phyloP scores from a whole-genome alignment of 2,888 invertebrate genomes.

The Polylopha cassiicola region DNA sequence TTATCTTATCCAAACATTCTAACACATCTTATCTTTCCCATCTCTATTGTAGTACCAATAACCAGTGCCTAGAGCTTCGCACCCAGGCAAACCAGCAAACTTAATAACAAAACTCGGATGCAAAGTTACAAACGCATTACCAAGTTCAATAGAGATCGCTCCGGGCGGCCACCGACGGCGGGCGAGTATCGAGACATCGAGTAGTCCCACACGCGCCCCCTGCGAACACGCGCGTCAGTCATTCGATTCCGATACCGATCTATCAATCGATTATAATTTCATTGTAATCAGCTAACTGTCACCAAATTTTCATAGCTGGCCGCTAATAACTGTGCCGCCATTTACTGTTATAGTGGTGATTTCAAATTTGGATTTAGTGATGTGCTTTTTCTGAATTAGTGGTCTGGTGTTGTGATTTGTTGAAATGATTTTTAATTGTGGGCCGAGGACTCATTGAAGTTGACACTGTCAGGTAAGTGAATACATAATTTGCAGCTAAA shows the following conservation, averaged over 20 bases:
- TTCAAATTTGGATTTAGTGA: conserved; percentile 6
- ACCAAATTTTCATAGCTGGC: too few relatives aligned
- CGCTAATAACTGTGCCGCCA: too few relatives aligned
- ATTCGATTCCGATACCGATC: conserved; percentile 34
- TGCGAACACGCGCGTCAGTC: conserved; percentile 55
- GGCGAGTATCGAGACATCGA: conserved; percentile 40
- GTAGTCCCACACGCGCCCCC: conserved; percentile 61
- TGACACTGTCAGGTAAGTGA: conserved; percentile 14
- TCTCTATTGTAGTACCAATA: too few relatives aligned
- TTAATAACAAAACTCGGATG: conserved; percentile 8
- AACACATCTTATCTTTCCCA: too few relatives aligned
- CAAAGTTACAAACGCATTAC: conserved; percentile 40
- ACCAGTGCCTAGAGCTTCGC: too few relatives aligned
- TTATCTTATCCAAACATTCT: too few relatives aligned
- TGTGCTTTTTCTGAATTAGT: conserved; percentile 8
- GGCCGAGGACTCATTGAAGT: conserved; percentile 4
- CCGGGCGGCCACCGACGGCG: conserved; percentile 39
- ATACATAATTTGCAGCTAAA: neutral
- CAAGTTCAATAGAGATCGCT: conserved; percentile 64
- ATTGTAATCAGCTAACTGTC: conserved; percentile 2
- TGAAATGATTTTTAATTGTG: conserved; percentile 12
- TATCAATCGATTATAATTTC: conserved; percentile 29
- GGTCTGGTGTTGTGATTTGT: conserved; percentile 3
- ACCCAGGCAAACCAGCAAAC: conserved; percentile 2
- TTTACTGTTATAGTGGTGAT: conserved; percentile 4